Conservation (phyloP, 2,113 vertebrate species). For the Equus przewalskii region DNA sequence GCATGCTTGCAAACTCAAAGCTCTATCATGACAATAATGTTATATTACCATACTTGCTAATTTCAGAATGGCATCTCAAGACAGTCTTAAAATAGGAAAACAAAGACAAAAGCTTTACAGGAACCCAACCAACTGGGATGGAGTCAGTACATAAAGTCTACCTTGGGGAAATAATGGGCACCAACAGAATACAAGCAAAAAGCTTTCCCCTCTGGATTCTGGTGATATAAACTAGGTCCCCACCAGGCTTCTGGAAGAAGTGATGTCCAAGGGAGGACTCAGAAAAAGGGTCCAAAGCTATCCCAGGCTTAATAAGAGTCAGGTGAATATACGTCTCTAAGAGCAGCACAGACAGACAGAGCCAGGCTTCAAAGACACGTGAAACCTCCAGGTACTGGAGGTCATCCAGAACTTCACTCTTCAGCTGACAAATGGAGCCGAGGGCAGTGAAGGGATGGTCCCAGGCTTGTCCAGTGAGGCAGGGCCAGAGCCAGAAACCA, state of each 20-base stretch:
- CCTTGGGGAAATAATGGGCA: background rate
- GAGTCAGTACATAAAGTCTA: background rate
- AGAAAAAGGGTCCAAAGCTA: background rate
- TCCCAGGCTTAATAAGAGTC: background rate
- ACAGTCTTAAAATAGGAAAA: background rate
- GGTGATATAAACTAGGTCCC: background rate
- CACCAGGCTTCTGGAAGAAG: background rate
- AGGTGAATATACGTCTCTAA: background rate
- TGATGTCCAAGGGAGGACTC: background rate
- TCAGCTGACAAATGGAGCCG: background rate
- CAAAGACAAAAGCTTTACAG: background rate
- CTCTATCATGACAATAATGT: background rate
- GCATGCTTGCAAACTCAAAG: background rate
- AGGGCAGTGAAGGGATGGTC: background rate
- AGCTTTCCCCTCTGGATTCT: background rate
- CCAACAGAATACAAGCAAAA: background rate
- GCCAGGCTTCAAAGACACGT: background rate
- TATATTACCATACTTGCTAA: background rate
- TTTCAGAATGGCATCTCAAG: background rate
- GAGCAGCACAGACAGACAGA: background rate
- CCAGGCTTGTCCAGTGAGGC: accelerated
- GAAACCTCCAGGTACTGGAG: background rate
- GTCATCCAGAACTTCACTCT: background rate
- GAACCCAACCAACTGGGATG: background rate
- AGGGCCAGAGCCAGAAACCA: background rate